These are phyloP conservation scores for Galbula dea DNA, from an alignment of 2,113 vertebrate genomes.

Conservation along the genomic window DNA sequence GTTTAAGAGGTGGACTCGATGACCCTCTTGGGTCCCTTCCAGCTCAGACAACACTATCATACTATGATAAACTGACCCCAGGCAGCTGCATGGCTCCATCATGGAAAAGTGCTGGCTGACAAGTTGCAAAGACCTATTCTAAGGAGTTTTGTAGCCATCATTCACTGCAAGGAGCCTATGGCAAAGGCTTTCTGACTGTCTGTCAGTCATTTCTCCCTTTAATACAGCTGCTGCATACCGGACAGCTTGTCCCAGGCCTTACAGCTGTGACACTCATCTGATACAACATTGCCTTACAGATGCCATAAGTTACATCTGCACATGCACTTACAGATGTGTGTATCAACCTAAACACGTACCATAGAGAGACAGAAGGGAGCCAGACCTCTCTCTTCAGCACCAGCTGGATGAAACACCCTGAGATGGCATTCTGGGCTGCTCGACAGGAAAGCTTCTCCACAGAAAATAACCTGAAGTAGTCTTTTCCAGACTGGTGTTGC, in stretches of 20 bases:
- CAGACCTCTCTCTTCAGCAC: too few relatives aligned
- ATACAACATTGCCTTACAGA: background rate
- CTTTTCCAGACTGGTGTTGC: background rate
- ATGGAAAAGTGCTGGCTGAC: conserved; percentile 12
- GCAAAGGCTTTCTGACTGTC: background rate
- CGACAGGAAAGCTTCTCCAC: background rate
- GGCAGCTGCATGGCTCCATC: background rate
- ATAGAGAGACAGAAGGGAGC: too few relatives aligned
- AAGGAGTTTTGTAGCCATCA: background rate
- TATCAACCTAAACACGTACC: background rate
- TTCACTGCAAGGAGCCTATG: background rate
- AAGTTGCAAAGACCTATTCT: background rate
- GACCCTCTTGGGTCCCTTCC: too few relatives aligned
- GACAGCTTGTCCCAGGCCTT: background rate
- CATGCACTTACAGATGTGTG: background rate
- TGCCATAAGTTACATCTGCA: background rate
- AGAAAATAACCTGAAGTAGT: background rate
- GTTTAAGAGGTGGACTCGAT: too few relatives aligned
- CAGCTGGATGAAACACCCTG: background rate
- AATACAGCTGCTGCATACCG: background rate
- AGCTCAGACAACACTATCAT: too few relatives aligned
- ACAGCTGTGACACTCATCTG: background rate
- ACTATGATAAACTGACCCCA: too few relatives aligned
- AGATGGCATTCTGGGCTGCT: conserved; percentile 18
- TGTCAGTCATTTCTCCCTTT: background rate